Evolutionary conservation across 2,888 invertebrate species (phyloP).

Genomic region (Brachycybe producta): DNA sequence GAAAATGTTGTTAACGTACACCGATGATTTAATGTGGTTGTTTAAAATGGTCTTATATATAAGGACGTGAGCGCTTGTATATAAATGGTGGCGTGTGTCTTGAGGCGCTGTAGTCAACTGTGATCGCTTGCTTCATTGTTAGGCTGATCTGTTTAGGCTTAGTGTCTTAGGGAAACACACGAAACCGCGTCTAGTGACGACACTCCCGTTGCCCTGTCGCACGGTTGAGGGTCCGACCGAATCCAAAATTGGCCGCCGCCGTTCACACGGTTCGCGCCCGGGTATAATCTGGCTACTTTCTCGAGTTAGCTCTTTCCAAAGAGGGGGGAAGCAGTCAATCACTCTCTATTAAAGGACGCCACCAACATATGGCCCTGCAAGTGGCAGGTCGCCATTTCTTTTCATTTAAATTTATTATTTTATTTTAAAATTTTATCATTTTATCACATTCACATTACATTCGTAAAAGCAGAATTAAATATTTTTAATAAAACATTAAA

Average conservation of each 20-base stretch:
- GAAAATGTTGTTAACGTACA: no score
- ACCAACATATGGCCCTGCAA: conserved; percentile 9
- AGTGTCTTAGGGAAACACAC: conserved; percentile 6
- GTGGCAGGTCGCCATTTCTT: conserved; percentile 15
- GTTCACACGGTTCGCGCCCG: conserved; percentile 7
- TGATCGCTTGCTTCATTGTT: conserved; percentile 10
- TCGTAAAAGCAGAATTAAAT: no score
- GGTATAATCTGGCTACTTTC: conserved; percentile 14
- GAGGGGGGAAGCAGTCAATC: conserved; percentile 10
- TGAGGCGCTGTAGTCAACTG: conserved; percentile 14
- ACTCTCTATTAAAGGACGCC: conserved; percentile 6
- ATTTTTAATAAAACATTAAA: no score
- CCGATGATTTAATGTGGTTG: no score
- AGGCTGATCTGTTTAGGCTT: conserved; percentile 16
- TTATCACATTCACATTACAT: neutral
- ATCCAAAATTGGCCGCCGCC: conserved; percentile 14
- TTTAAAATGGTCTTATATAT: no score
- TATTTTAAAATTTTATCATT: neutral
- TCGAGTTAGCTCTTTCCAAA: conserved; percentile 9
- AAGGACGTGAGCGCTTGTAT: no score
- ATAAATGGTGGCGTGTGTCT: conserved; percentile 11
- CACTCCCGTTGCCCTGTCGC: conserved; percentile 4
- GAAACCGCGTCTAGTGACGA: conserved; percentile 2
- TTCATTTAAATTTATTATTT: neutral
- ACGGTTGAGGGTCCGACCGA: conserved; percentile 4